A percentile compares a stretch with the other conserved stretches of the same genome.
Evolutionary conservation across 1,140 invertebrate species (phyloP).

Genomic region (Drosophila chauvacae): DNA sequence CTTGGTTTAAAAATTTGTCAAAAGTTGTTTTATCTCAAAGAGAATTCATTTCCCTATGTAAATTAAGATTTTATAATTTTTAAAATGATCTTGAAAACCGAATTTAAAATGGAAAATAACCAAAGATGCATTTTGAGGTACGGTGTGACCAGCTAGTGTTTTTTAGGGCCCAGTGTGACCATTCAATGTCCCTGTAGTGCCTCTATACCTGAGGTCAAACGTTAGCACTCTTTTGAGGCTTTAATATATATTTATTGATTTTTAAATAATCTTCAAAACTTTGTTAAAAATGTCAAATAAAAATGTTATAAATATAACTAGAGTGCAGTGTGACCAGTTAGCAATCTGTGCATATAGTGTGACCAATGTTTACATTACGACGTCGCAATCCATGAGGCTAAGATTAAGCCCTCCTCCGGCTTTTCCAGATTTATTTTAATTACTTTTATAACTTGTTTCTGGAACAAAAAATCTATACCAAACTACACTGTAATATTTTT

Average conservation of each 20-base stretch:
- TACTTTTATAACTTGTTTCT: background rate
- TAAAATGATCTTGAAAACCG: background rate
- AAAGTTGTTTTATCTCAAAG: fast-evolving
- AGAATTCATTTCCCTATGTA: too few species aligned
- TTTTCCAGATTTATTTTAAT: background rate
- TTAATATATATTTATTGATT: too few species aligned
- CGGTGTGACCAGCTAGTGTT: background rate
- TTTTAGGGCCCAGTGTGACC: background rate
- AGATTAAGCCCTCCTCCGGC: background rate
- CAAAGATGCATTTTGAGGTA: background rate
- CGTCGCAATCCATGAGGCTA: too few species aligned
- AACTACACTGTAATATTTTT: background rate
- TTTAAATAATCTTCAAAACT: too few species aligned
- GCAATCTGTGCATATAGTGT: too few species aligned
- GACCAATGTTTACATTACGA: too few species aligned
- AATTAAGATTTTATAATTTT: background rate
- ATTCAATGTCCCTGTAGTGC: background rate
- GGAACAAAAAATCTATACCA: background rate
- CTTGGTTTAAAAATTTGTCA: background rate
- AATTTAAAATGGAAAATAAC: too few species aligned
- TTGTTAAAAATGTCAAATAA: too few species aligned
- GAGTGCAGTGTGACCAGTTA: too few species aligned
- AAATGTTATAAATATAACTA: too few species aligned
- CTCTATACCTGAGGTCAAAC: too few species aligned
- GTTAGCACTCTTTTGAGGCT: too few species aligned